A percentile compares a stretch with the other conserved stretches of the same genome.
phyloP scores from a whole-genome alignment of 2,888 invertebrate species.

The Agriopis leucophaearia region DNA sequence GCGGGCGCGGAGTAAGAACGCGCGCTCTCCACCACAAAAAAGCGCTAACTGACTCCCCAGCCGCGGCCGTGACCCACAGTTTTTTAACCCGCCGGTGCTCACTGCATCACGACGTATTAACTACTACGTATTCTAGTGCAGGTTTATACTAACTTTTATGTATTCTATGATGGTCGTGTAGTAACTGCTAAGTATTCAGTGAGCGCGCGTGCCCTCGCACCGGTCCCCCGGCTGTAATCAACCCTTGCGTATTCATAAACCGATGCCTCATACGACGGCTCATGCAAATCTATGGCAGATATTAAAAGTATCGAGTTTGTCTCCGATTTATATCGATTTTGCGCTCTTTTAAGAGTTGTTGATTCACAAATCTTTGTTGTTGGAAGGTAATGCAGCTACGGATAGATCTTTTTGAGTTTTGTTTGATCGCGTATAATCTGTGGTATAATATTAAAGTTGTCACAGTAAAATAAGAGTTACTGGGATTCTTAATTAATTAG shows the following conservation, averaged over 20 bases:
- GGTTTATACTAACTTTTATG: conserved; percentile 43
- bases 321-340: conserved; percentile 33
- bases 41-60: conserved; percentile 65
- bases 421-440: neutral
- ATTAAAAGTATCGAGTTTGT: conserved; percentile 33
- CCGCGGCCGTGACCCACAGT: conserved; percentile 74
- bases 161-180: conserved; percentile 8
- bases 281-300: conserved; percentile 43
- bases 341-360: conserved; percentile 3
- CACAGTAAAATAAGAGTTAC: conserved; percentile 5
- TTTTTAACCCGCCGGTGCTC: conserved; percentile 65
- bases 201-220: conserved; percentile 66
- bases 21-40: conserved; percentile 68
- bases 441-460: neutral
- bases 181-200: conserved; percentile 16
- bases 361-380: neutral
- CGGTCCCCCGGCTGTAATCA: conserved; percentile 58
- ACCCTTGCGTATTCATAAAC: conserved; percentile 82
- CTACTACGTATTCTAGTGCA: conserved; percentile 42
- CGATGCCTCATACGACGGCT: conserved; percentile 60
- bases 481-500: conserved; percentile 29
- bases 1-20: conserved; percentile 63
- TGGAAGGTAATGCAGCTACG: neutral
- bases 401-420: neutral
- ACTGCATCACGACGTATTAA: conserved; percentile 38